phyloP scores from a whole-genome alignment of 1,140 invertebrate species.

The Pomphorhynchus laevis region DNA sequence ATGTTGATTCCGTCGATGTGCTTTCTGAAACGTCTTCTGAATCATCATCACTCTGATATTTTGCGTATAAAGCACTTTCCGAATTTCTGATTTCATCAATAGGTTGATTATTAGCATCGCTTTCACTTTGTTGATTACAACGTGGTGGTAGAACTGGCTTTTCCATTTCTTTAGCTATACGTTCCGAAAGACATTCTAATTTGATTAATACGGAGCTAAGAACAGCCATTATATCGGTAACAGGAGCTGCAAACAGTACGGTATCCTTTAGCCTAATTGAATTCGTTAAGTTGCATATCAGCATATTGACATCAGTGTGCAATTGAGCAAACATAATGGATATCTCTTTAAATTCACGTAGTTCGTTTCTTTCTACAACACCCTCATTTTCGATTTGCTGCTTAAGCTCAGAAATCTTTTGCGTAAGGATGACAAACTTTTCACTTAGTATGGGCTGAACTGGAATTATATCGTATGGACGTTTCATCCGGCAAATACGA shows the following conservation, averaged over 20 bases:
- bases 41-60: too few relatives aligned
- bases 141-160: too few relatives aligned
- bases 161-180: too few relatives aligned
- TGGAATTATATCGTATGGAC: not conserved
- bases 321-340: not conserved
- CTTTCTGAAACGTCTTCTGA: slow-evolving; percentile 4
- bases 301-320: not conserved
- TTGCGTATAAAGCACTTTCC: too few relatives aligned
- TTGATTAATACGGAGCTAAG: not conserved
- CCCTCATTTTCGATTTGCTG: not conserved
- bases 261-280: not conserved
- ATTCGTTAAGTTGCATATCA: not conserved
- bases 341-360: not conserved
- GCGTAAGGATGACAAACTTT: not conserved
- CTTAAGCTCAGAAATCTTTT: not conserved
- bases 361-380: not conserved
- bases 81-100: too few relatives aligned
- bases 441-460: not conserved
- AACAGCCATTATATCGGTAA: not conserved
- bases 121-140: too few relatives aligned
- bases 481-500: not conserved
- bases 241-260: not conserved
- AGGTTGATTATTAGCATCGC: too few relatives aligned
- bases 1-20: not conserved
- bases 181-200: too few relatives aligned